These are phyloP conservation scores for Neotragus pygmaeus DNA, from an alignment of 2,113 vertebrate species.

Conservation along the genomic window DNA sequence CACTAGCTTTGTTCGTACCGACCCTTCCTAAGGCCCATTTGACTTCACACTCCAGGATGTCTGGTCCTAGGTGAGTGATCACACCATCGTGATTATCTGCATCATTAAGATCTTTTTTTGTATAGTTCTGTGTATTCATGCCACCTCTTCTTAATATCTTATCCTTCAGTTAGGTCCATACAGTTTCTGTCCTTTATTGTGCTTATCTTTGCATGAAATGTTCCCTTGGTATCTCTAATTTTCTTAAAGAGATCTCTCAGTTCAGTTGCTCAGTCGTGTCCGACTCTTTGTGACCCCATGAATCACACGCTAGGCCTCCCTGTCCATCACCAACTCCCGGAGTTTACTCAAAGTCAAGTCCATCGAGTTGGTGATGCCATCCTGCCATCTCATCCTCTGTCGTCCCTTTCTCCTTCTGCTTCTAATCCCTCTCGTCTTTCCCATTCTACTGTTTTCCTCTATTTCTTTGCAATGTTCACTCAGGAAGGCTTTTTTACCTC, in stretches of 20 bases:
- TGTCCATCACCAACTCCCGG: too few relatives aligned
- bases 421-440: background rate
- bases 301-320: too few relatives aligned
- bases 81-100: fast-evolving
- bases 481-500: background rate
- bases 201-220: background rate
- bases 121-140: background rate
- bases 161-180: background rate
- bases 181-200: background rate
- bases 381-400: too few relatives aligned
- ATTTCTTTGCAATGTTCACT: background rate
- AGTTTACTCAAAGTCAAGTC: too few relatives aligned
- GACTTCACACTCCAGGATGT: background rate
- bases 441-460: background rate
- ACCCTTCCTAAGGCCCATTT: background rate
- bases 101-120: background rate
- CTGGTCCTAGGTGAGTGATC: background rate
- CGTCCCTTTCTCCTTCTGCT: too few relatives aligned
- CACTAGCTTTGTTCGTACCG: fast-evolving
- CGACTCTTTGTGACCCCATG: too few relatives aligned
- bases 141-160: background rate
- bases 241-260: background rate
- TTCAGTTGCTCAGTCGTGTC: too few relatives aligned
- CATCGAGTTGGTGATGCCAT: too few relatives aligned
- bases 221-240: background rate